These are phyloP conservation scores for Macrosteles quadrilineatus DNA, from an alignment of 1,140 invertebrate species.

Conservation along the genomic window DNA sequence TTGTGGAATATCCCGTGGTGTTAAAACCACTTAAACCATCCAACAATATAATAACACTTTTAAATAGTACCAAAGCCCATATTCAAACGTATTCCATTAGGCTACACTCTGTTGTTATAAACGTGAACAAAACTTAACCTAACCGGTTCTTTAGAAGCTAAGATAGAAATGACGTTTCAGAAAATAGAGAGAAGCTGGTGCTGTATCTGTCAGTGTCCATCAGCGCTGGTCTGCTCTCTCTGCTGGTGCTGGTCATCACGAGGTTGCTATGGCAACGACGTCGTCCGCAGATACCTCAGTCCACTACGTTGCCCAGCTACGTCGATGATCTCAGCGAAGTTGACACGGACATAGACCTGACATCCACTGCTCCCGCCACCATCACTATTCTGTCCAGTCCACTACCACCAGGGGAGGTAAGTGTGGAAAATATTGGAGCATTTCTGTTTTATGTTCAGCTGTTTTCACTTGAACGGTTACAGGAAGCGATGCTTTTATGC, in stretches of 20 bases:
- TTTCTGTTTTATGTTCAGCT: too few species aligned
- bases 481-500: too few species aligned
- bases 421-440: background rate
- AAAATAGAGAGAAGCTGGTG: conserved; percentile 75
- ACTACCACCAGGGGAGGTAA: conserved; percentile 40
- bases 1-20: too few species aligned
- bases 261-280: conserved; percentile 62
- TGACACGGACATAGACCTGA: conserved; percentile 68
- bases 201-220: conserved; percentile 74
- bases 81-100: too few species aligned
- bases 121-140: too few species aligned
- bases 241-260: conserved; percentile 66
- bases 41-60: too few species aligned
- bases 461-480: too few species aligned
- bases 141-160: too few species aligned
- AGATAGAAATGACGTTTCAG: too few species aligned
- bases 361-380: conserved; percentile 36
- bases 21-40: too few species aligned
- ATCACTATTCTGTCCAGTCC: conserved; percentile 34
- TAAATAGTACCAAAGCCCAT: too few species aligned
- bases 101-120: too few species aligned
- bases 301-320: conserved; percentile 66
- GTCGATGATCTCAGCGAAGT: conserved; percentile 70
- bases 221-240: conserved; percentile 64
- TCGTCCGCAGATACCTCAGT: conserved; percentile 50